A percentile compares a stretch with the other conserved stretches of the same genome.
Conservation (phyloP, 2,797 vertebrate genomes). For the Vespertilio murinus region DNA sequence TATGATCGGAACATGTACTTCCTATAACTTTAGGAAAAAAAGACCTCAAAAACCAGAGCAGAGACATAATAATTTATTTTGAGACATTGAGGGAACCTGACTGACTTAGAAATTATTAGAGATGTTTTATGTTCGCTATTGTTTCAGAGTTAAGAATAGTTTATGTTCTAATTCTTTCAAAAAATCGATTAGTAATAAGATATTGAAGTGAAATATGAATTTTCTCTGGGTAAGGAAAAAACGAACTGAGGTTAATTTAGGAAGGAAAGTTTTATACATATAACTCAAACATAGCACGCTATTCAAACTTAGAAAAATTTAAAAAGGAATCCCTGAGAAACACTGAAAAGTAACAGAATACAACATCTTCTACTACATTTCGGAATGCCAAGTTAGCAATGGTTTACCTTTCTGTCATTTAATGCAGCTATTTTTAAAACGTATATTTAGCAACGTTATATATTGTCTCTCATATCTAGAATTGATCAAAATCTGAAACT, state of each 20-base stretch:
- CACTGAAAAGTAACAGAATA: neutral
- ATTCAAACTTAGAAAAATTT: neutral
- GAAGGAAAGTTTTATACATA: neutral
- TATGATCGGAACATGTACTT: neutral
- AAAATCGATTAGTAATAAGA: neutral
- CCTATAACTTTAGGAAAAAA: neutral
- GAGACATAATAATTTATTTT: neutral
- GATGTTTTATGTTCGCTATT: neutral
- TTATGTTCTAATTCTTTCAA: neutral
- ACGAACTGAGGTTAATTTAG: neutral
- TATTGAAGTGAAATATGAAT: neutral
- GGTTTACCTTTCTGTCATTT: neutral
- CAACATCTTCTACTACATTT: neutral
- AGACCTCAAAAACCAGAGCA: neutral
- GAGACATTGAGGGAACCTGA: neutral
- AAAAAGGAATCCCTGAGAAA: neutral
- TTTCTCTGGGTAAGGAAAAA: neutral
- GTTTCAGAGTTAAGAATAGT: constrained; percentile 4
- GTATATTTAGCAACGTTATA: neutral
- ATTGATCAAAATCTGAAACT: constrained; percentile 6
- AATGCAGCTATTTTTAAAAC: neutral
- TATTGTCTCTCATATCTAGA: neutral
- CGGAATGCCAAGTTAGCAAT: neutral
- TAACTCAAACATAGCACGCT: neutral
- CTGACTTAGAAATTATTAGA: neutral